Conservation (phyloP, 2,797 vertebrate species). For the Lindbergichthys nudifrons region DNA sequence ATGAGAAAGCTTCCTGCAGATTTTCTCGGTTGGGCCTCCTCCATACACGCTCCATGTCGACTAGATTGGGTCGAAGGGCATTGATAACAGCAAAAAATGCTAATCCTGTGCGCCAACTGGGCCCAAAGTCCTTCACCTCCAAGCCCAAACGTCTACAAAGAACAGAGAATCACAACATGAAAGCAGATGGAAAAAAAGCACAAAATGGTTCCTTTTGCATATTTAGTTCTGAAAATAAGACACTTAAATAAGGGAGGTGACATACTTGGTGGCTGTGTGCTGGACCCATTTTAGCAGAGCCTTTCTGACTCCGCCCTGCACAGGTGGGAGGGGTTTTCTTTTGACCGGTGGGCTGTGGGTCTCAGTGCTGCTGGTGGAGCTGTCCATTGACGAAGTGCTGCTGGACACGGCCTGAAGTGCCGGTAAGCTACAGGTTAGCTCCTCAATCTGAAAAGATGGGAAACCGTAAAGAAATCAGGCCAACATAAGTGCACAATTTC, state of each 20-base stretch:
- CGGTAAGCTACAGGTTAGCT: constrained; percentile 94
- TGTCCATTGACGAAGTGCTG: constrained; percentile 94
- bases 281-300: constrained; percentile 96
- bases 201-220: not conserved
- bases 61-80: constrained; percentile 92
- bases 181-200: not conserved
- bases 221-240: not conserved
- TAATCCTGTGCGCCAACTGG: constrained; percentile 95
- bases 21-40: constrained; percentile 91
- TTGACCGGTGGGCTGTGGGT: constrained; percentile 93
- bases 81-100: constrained; percentile 95
- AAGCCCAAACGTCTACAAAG: constrained; percentile 87
- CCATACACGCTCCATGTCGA: constrained; percentile 91
- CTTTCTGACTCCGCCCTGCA: constrained; percentile 93
- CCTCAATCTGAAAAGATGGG: constrained; percentile 89
- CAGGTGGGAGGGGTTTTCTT: constrained; percentile 89
- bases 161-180: constrained; percentile 24
- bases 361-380: constrained; percentile 89
- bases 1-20: constrained; percentile 92
- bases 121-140: constrained; percentile 95
- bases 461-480: constrained; percentile 6
- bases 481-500: not conserved
- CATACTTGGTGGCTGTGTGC: constrained; percentile 92
- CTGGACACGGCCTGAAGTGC: constrained; percentile 89
- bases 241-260: not conserved